These are phyloP conservation scores for Porphyrio hochstetteri DNA, from an alignment of 2,113 vertebrate species.

Conservation along the genomic window DNA sequence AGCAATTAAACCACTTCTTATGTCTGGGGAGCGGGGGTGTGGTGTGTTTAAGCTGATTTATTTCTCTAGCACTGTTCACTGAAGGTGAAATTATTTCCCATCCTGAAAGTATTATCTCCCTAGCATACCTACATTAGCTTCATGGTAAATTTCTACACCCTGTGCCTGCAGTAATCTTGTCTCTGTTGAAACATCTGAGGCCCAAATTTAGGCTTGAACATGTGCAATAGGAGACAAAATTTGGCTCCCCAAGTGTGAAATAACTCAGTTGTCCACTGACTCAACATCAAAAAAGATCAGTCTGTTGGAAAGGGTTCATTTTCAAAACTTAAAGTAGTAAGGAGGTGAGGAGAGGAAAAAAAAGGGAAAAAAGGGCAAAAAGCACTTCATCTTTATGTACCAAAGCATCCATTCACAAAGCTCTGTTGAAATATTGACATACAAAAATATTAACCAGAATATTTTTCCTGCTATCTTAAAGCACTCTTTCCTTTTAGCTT, in stretches of 20 bases:
- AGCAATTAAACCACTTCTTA: neutral
- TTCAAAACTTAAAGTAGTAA: neutral
- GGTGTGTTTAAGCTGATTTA: neutral
- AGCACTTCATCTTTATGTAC: neutral
- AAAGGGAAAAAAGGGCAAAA: neutral
- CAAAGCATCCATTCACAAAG: neutral
- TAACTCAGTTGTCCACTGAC: conserved; percentile 12
- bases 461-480: neutral
- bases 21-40: neutral
- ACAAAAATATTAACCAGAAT: neutral
- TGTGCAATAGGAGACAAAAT: neutral
- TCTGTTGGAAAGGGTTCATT: neutral
- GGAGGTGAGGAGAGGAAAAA: neutral
- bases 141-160: neutral
- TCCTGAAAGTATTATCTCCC: neutral
- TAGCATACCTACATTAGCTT: neutral
- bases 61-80: neutral
- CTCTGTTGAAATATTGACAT: neutral
- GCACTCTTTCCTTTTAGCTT: neutral
- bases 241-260: conserved; percentile 31
- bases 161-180: neutral
- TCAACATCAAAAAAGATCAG: neutral
- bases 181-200: conserved; percentile 7
- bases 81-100: neutral
- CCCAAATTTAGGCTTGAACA: conserved; percentile 32